phyloP scores from a whole-genome alignment of 2,888 invertebrate species.

The Ephialtes manifestator region DNA sequence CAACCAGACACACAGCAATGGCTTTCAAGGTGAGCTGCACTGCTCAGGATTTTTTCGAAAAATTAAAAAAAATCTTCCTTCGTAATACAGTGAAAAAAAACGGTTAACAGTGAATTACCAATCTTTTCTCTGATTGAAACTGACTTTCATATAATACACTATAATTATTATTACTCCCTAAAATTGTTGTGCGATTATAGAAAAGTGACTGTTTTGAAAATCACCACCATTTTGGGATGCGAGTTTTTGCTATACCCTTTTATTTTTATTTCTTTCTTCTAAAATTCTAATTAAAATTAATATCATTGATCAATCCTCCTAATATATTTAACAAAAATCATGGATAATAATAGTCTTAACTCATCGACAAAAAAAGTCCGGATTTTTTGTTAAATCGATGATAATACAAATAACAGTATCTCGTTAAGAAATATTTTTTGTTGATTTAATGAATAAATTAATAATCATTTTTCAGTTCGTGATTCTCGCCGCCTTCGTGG shows the following conservation, averaged over 20 bases:
- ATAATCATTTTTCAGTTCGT: slow-evolving; percentile 84
- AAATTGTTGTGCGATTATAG: background rate
- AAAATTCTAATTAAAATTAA: too few species aligned
- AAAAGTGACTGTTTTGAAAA: background rate
- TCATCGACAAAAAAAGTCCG: background rate
- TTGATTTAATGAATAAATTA: background rate
- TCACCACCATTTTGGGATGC: too few species aligned
- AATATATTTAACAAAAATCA: background rate
- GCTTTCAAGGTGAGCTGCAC: slow-evolving; percentile 76
- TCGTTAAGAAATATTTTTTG: background rate
- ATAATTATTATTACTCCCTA: background rate
- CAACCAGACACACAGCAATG: slow-evolving; percentile 75
- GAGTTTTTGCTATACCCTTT: too few species aligned
- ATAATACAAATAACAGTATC: background rate
- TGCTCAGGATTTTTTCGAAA: slow-evolving; percentile 23
- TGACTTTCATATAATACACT: background rate
- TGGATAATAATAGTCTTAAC: background rate
- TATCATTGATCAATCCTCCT: background rate
- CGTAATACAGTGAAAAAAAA: background rate
- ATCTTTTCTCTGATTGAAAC: background rate
- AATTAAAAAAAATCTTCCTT: background rate
- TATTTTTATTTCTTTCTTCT: too few species aligned
- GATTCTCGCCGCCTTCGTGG: slow-evolving; percentile 85
- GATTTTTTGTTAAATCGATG: too few species aligned
- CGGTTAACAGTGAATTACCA: background rate